Evolutionary conservation across 1,140 invertebrate genomes (phyloP).

Genomic region (Bombus polaris): DNA sequence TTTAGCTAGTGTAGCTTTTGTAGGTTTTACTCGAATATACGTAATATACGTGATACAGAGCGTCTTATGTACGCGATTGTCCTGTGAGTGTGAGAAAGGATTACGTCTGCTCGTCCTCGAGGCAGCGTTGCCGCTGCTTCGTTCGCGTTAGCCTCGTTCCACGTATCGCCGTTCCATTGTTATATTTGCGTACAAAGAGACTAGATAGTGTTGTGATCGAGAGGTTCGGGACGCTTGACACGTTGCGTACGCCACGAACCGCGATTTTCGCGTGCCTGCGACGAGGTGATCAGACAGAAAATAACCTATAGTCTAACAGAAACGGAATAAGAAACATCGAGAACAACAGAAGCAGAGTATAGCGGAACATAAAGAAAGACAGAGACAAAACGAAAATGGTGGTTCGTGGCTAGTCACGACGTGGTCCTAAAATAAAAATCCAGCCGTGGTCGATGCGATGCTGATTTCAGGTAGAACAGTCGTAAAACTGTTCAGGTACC

Average conservation of each 20-base stretch:
- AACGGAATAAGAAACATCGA: background rate
- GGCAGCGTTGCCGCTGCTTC: constrained; percentile 30
- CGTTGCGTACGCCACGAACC: constrained; percentile 10
- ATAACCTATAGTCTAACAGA: background rate
- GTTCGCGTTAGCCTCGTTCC: background rate
- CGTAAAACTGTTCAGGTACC: background rate
- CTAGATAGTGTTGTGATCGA: background rate
- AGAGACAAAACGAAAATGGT: background rate
- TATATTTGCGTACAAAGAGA: constrained; percentile 52
- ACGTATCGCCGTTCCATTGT: constrained; percentile 13
- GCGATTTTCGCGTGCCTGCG: constrained; percentile 31
- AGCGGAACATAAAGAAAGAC: background rate
- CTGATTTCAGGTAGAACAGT: background rate
- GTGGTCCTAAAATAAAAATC: constrained; percentile 5
- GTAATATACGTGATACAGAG: background rate
- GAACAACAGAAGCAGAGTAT: background rate
- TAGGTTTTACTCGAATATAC: no score
- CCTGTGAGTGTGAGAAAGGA: background rate
- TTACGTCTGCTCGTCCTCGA: constrained; percentile 7
- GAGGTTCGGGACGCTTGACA: constrained; percentile 14
- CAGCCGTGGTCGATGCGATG: background rate
- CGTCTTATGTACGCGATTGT: background rate
- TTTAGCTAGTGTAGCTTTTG: no score
- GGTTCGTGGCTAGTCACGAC: background rate
- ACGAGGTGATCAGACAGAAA: background rate